Evolutionary conservation across 2,113 vertebrate species (phyloP).

Genomic region (Hippocampus mohnikei): DNA sequence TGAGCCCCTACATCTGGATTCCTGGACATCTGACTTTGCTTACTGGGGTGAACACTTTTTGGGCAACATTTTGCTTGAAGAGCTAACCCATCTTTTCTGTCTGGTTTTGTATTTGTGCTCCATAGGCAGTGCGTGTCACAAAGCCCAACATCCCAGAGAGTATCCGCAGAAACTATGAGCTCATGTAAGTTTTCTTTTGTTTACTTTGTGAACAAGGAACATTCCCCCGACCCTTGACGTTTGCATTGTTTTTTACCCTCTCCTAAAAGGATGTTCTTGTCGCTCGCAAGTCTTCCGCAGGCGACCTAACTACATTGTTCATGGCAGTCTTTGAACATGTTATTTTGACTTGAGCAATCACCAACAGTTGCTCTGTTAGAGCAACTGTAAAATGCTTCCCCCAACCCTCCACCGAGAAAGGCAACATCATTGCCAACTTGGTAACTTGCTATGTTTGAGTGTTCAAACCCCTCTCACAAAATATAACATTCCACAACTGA

Average conservation of each 20-base stretch:
- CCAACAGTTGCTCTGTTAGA: neutral
- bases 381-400: neutral
- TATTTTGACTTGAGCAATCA: neutral
- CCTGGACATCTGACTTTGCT: neutral
- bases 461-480: neutral
- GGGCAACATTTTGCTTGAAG: neutral
- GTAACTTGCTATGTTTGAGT: neutral
- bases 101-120: neutral
- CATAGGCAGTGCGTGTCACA: conserved; percentile 92
- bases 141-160: conserved; percentile 96
- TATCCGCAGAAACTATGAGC: conserved; percentile 95
- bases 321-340: neutral
- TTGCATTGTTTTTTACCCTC: conserved; percentile 3
- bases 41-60: neutral
- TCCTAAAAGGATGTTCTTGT: neutral
- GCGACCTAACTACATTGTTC: neutral
- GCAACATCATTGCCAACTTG: neutral
- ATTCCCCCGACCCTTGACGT: neutral
- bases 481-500: too few species aligned
- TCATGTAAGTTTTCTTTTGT: conserved; percentile 82
- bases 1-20: neutral
- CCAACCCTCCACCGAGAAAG: neutral
- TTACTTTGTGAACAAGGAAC: neutral
- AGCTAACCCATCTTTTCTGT: conserved; percentile 2
- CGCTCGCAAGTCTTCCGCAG: neutral